Evolutionary conservation across 2,797 vertebrate genomes (phyloP), one percentile per base, ranked within the genome.

Genomic region (Macroramphosus scolopax): DNA sequence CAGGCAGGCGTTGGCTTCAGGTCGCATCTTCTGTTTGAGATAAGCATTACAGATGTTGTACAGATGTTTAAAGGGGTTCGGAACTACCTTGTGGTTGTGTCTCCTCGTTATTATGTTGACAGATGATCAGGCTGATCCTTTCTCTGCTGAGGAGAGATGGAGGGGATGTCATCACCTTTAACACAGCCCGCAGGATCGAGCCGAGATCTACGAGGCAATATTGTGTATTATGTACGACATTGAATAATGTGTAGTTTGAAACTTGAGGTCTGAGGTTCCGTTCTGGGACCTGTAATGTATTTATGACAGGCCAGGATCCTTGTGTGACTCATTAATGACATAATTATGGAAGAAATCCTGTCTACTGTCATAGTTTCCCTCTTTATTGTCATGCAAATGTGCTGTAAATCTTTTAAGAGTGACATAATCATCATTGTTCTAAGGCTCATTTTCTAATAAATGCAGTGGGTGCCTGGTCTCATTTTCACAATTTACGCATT

Each of bases 141-240:
- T n/a, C n/a, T n/a, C n/a, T n/a, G n/a, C n/a, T n/a, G n/a, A n/a
- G n/a, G n/a, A n/a, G n/a, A n/a, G n/a, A n/a, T n/a, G n/a, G n/a
- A n/a, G n/a, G n/a, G n/a, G n/a, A n/a, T n/a, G n/a, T n/a, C n/a
- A n/a, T n/a, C n/a, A n/a, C n/a, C n/a, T n/a, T n/a, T n/a, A n/a
- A n/a, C 68, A 68, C 44, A 52, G 41, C 54, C 62, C 64, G 48
- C 36, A 75, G 58, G 60, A 71, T 70, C 48, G 56, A 40, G 34
- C 22, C 3, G 1, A 39, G 66, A 74, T 79, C 68, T 74, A 60
- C 73, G 49, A 43, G 5, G 29, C 26, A 29, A 39, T 35, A 43
- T 56, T 56, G 45, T 32, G 30, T 36, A 43, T 43, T 39, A 30
- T 62, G 41, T 51, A 26, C n/a, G n/a, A n/a, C n/a, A n/a, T n/a